Conservation (phyloP, 2,113 vertebrate genomes). For the Lycaon pictus region DNA sequence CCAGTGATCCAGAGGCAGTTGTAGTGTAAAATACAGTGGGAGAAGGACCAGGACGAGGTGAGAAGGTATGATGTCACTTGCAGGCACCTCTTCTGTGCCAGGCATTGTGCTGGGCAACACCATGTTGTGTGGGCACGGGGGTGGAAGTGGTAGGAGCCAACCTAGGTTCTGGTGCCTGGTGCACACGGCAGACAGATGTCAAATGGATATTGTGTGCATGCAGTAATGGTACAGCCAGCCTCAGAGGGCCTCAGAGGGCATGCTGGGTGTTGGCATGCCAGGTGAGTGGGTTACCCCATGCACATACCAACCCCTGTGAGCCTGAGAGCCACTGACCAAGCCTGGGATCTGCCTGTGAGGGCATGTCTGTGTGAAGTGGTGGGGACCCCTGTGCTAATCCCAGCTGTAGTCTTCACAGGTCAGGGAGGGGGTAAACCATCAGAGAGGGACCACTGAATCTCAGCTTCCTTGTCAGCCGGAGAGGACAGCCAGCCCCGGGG, state of each 20-base stretch:
- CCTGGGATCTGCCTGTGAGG: too few species aligned
- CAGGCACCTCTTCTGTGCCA: neutral
- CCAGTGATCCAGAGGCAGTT: neutral
- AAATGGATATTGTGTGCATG: fast-evolving
- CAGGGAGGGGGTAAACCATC: constrained; percentile 82
- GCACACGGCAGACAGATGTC: neutral
- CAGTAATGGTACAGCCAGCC: too few species aligned
- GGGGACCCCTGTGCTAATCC: constrained; percentile 45
- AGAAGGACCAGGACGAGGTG: neutral
- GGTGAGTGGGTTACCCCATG: fast-evolving
- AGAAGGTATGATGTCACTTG: neutral
- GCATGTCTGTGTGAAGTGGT: constrained; percentile 29
- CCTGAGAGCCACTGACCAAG: neutral
- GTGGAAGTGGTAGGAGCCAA: neutral
- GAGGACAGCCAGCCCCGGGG: constrained; percentile 79
- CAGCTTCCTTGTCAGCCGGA: constrained; percentile 72
- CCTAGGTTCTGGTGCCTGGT: neutral
- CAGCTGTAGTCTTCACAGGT: constrained; percentile 74
- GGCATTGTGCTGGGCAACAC: neutral
- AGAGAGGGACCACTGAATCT: constrained; percentile 80
- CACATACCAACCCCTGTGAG: neutral
- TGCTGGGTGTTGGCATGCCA: neutral
- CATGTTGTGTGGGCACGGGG: neutral
- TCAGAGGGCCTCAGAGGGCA: neutral
- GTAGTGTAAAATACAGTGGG: too few species aligned